phyloP scores from a whole-genome alignment of 2,888 invertebrate genomes.

The Eulithis prunata region DNA sequence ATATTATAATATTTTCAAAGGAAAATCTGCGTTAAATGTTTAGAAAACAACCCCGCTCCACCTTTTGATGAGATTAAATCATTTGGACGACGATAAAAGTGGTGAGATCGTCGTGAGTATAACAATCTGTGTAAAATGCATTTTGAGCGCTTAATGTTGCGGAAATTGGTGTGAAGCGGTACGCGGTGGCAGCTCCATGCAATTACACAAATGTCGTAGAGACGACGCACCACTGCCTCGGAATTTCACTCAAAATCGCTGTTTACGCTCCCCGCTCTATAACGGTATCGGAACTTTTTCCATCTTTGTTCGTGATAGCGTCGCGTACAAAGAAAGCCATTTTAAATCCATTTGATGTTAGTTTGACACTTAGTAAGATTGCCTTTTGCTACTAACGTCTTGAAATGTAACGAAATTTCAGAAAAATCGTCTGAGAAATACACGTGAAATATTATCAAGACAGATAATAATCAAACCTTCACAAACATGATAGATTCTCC shows the following conservation, averaged over 20 bases:
- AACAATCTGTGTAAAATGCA: conserved; percentile 76
- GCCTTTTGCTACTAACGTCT: conserved; percentile 4
- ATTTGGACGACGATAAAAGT: conserved; percentile 60
- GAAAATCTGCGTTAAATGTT: conserved; percentile 1
- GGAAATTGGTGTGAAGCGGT: conserved; percentile 73
- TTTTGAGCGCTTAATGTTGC: conserved; percentile 74
- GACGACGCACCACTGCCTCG: conserved; percentile 48
- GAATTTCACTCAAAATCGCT: conserved; percentile 38
- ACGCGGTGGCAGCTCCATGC: conserved; percentile 65
- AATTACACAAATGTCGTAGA: conserved; percentile 75
- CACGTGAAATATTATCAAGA: conserved; percentile 6
- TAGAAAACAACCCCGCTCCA: not conserved
- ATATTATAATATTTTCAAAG: not conserved
- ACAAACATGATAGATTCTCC: conserved; percentile 38
- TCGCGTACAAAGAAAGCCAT: conserved; percentile 23
- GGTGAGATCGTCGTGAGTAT: conserved; percentile 62
- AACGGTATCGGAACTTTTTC: conserved; percentile 36
- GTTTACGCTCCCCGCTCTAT: conserved; percentile 35
- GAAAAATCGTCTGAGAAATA: conserved; percentile 5
- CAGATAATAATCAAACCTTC: conserved; percentile 38
- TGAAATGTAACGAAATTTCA: conserved; percentile 7
- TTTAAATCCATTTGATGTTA: conserved; percentile 24
- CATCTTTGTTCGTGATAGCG: conserved; percentile 31
- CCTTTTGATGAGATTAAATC: conserved; percentile 47
- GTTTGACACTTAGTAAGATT: conserved; percentile 12